Conservation (phyloP, 1,140 invertebrate species). For the Leptinotarsa lineolata region DNA sequence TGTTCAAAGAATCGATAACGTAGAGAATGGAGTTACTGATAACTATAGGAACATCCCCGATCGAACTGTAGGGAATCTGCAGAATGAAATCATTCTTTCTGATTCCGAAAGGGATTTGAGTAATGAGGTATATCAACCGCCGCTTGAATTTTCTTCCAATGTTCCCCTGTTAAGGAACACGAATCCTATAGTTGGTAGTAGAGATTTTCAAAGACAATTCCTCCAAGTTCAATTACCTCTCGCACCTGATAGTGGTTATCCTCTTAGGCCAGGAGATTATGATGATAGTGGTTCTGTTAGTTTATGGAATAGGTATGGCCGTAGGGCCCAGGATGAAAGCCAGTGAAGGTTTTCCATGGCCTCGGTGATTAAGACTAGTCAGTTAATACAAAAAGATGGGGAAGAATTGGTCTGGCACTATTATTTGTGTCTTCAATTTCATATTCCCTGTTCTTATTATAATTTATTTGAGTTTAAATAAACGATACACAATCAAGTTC, state of each 20-base stretch:
- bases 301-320: slow-evolving; percentile 31
- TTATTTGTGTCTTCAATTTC: neutral
- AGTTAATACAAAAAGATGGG: slow-evolving; percentile 24
- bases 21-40: neutral
- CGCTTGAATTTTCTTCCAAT: neutral
- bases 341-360: neutral
- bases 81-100: neutral
- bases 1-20: neutral
- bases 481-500: neutral
- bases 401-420: slow-evolving; percentile 13
- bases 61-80: neutral
- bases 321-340: neutral
- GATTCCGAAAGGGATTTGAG: neutral
- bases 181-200: slow-evolving; percentile 13
- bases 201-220: neutral
- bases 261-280: neutral
- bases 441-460: neutral
- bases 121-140: neutral
- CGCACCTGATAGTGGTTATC: slow-evolving; percentile 27
- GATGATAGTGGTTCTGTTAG: neutral
- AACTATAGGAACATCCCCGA: neutral
- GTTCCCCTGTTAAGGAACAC: slow-evolving; percentile 10
- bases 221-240: neutral
- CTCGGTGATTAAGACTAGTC: neutral
- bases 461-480: slow-evolving; percentile 3